Conservation (phyloP, 2,113 vertebrate species). For the Nannospalax galili region DNA sequence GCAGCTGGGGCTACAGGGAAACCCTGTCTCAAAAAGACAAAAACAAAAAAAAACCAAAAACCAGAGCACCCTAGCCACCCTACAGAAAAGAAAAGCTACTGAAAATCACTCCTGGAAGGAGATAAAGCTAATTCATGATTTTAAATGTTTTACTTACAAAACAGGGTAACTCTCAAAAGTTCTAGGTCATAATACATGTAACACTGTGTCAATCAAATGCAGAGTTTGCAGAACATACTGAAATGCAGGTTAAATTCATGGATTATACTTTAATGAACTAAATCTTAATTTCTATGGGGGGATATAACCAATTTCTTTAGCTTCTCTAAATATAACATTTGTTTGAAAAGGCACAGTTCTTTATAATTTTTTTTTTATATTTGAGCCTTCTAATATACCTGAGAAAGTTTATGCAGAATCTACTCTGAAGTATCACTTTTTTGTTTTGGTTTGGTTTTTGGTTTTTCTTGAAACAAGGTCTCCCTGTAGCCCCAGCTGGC, state of each 20-base stretch:
- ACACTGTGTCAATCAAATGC: not conserved
- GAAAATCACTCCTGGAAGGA: not conserved
- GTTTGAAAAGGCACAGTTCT: not conserved
- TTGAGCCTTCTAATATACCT: not conserved
- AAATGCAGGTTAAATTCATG: constrained; percentile 3
- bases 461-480: too few species aligned
- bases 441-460: too few species aligned
- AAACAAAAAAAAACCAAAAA: too few species aligned
- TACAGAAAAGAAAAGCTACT: not conserved
- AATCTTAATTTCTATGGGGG: not conserved
- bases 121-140: not conserved
- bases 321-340: not conserved
- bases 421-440: not conserved
- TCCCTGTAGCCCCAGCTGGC: too few species aligned
- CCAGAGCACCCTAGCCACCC: not conserved
- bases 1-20: too few species aligned
- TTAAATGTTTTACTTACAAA: not conserved
- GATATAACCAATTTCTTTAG: constrained; percentile 1
- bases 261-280: not conserved
- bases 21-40: too few species aligned
- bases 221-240: not conserved
- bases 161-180: not conserved
- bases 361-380: not conserved
- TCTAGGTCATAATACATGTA: not conserved
- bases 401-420: not conserved